Percentiles rank a stretch among this genome's conserved stretches.
phyloP scores from a whole-genome alignment of 2,888 invertebrate genomes.

The Bruchidius siliquastri region DNA sequence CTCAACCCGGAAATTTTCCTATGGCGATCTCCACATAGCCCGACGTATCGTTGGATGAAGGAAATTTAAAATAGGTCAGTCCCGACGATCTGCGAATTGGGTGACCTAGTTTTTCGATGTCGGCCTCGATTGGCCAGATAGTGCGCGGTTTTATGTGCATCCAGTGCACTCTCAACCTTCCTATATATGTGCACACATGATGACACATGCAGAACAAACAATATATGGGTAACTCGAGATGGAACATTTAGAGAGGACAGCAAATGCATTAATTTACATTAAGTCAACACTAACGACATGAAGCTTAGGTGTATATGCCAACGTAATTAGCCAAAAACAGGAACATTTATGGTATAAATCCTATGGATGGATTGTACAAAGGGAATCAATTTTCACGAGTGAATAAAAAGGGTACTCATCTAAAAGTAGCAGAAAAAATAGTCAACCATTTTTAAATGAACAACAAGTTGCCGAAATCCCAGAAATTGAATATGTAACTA shows the following conservation, averaged over 20 bases:
- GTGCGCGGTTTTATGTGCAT: background rate
- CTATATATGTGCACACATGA: background rate
- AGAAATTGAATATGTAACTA: too few species aligned
- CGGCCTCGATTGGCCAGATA: background rate
- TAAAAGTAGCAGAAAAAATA: too few species aligned
- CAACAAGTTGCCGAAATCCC: too few species aligned
- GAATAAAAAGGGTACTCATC: too few species aligned
- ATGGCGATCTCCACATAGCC: background rate
- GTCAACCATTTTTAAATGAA: too few species aligned
- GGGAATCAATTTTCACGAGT: too few species aligned
- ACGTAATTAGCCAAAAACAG: too few species aligned
- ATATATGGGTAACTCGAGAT: background rate
- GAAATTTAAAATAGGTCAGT: constrained; percentile 19
- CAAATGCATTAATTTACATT: background rate
- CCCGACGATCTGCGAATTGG: constrained; percentile 18
- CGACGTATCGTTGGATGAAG: background rate
- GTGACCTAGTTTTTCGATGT: constrained; percentile 19
- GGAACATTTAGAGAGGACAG: background rate
- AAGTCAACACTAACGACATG: too few species aligned
- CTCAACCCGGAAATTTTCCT: background rate
- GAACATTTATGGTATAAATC: too few species aligned
- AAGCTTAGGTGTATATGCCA: too few species aligned
- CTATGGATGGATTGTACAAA: too few species aligned
- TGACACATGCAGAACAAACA: background rate
- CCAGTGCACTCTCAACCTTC: background rate